These are phyloP conservation scores for Poeciliopsis infans DNA, from an alignment of 2,797 vertebrate genomes.

Conservation along the genomic window DNA sequence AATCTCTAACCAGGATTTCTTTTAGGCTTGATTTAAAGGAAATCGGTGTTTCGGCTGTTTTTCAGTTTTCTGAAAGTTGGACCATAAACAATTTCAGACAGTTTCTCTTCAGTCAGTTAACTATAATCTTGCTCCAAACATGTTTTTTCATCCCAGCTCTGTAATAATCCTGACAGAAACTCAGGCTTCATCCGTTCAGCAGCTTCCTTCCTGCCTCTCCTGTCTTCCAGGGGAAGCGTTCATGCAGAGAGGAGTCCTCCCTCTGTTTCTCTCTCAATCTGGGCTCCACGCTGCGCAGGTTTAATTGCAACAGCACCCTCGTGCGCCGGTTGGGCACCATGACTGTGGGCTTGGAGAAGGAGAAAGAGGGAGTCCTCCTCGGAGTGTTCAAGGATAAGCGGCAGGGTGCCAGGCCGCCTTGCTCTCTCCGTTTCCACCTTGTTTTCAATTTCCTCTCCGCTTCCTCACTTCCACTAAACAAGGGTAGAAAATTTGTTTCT, in stretches of 20 bases:
- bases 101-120: background rate
- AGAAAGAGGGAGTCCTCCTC: constrained; percentile 72
- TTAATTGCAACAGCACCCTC: constrained; percentile 85
- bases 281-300: constrained; percentile 72
- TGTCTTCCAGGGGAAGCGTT: constrained; percentile 62
- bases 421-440: constrained; percentile 62
- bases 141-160: background rate
- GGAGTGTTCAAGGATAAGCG: constrained; percentile 85
- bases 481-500: constrained; percentile 11
- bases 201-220: constrained; percentile 37
- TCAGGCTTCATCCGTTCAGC: constrained; percentile 10
- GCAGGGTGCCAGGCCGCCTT: constrained; percentile 74
- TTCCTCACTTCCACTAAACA: constrained; percentile 20
- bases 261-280: constrained; percentile 67
- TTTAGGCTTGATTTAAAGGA: too few relatives aligned
- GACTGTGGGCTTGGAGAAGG: constrained; percentile 35
- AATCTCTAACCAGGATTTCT: too few relatives aligned
- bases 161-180: constrained; percentile 3
- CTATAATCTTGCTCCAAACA: background rate
- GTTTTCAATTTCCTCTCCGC: constrained; percentile 59
- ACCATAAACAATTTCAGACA: background rate
- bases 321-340: constrained; percentile 65
- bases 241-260: constrained; percentile 59
- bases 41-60: too few relatives aligned
- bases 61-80: background rate